These are phyloP conservation scores for Neodiprion lecontei DNA, from an alignment of 1,140 invertebrate genomes.

Conservation along the genomic window DNA sequence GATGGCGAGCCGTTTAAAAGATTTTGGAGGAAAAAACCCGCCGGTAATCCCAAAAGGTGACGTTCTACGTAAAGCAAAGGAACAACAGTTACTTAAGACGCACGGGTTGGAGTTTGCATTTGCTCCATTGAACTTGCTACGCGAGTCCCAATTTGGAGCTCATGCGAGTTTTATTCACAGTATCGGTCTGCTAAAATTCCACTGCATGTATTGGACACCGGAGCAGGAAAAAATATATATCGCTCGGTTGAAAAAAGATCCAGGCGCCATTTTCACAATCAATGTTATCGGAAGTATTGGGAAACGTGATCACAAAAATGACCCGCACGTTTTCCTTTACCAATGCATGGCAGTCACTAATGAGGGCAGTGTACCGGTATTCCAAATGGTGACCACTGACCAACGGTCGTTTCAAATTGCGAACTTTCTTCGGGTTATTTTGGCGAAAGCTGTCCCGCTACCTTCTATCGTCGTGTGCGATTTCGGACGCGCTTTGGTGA, in stretches of 20 bases:
- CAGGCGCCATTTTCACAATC: conserved; percentile 14
- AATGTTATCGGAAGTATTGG: conserved; percentile 18
- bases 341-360: too few species aligned
- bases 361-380: too few species aligned
- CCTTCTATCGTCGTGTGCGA: conserved; percentile 21
- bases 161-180: conserved; percentile 20
- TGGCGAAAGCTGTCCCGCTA: conserved; percentile 14
- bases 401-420: conserved; percentile 18
- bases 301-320: not conserved
- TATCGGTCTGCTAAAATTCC: conserved; percentile 15
- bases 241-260: conserved; percentile 16
- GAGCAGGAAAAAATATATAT: conserved; percentile 10
- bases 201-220: conserved; percentile 22
- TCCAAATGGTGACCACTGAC: not conserved
- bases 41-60: conserved; percentile 10
- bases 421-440: conserved; percentile 9
- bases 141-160: conserved; percentile 9
- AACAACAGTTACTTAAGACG: conserved; percentile 18
- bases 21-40: too few species aligned
- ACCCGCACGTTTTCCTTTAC: too few species aligned
- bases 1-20: too few species aligned
- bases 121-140: not conserved
- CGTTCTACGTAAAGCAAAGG: conserved; percentile 21
- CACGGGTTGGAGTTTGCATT: conserved; percentile 17
- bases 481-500: conserved; percentile 18